These are phyloP conservation scores for Carposina sasakii DNA, from an alignment of 1,140 invertebrate species.

Conservation along the genomic window DNA sequence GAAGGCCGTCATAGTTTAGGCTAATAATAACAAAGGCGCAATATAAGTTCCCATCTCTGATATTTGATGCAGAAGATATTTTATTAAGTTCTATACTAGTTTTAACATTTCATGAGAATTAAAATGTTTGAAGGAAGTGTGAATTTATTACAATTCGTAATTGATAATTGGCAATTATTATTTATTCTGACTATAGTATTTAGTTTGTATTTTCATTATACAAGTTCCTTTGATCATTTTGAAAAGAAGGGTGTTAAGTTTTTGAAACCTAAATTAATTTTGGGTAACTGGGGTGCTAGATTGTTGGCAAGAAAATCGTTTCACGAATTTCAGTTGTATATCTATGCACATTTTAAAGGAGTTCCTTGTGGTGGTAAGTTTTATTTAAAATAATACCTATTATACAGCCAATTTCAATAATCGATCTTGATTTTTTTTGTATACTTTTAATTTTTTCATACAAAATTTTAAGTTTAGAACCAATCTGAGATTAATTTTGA, in stretches of 20 bases:
- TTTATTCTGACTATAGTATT: conserved; percentile 43
- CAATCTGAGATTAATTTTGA: too few relatives aligned
- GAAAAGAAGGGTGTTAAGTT: conserved; percentile 53
- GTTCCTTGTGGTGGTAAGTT: conserved; percentile 62
- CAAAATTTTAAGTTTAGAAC: too few relatives aligned
- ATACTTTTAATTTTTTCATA: too few relatives aligned
- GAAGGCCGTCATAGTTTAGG: too few relatives aligned
- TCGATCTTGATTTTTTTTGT: background rate
- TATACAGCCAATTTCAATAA: background rate
- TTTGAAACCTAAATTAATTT: conserved; percentile 54
- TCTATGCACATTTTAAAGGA: conserved; percentile 65
- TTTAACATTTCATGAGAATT: too few relatives aligned
- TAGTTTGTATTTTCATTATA: conserved; percentile 56
- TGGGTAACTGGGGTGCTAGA: conserved; percentile 60
- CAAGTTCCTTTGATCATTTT: conserved; percentile 56
- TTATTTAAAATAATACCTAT: conserved; percentile 3
- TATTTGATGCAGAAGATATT: too few relatives aligned
- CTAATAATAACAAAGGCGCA: too few relatives aligned
- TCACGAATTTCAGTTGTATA: conserved; percentile 58
- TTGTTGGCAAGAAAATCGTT: conserved; percentile 57
- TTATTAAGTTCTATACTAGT: too few relatives aligned
- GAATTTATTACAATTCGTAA: conserved; percentile 39
- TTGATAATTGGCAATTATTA: conserved; percentile 52
- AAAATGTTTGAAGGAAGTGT: too few relatives aligned
- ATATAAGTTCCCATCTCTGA: too few relatives aligned